Conservation (phyloP, 1,140 invertebrate genomes). For the Leptinotarsa undecemlineata region DNA sequence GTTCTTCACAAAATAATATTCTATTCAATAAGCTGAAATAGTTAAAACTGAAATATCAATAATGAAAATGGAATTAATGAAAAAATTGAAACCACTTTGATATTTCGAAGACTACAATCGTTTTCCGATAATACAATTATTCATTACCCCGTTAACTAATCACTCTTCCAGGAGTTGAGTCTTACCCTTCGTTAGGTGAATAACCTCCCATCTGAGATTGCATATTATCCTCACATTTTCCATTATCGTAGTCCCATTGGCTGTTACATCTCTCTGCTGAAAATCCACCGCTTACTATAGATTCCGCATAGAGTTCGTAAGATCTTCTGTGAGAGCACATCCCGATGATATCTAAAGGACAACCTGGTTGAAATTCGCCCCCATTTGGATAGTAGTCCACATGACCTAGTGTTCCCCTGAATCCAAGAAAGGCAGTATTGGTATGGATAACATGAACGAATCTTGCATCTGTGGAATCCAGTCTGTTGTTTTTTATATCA, state of each 20-base stretch:
- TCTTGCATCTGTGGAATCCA: conserved; percentile 65
- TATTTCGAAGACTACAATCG: too few species aligned
- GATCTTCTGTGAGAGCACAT: conserved; percentile 61
- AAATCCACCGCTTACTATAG: conserved; percentile 41
- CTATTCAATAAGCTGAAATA: too few species aligned
- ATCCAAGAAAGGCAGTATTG: conserved; percentile 63
- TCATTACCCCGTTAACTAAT: not conserved
- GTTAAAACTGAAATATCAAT: too few species aligned
- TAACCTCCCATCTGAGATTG: conserved; percentile 36
- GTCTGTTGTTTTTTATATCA: conserved; percentile 56
- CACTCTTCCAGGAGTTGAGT: not conserved
- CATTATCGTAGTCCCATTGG: conserved; percentile 60
- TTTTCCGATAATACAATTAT: too few species aligned
- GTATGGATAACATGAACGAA: conserved; percentile 71
- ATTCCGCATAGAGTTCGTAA: conserved; percentile 56
- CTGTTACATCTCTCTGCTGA: conserved; percentile 60
- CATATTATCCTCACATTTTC: conserved; percentile 57
- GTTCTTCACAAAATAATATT: too few species aligned
- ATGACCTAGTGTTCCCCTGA: conserved; percentile 64
- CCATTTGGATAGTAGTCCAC: conserved; percentile 76
- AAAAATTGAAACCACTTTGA: too few species aligned
- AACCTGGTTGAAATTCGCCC: conserved; percentile 69
- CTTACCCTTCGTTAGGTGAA: not conserved
- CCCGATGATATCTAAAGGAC: conserved; percentile 55
- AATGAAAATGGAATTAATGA: too few species aligned